Evolutionary conservation across 2,797 vertebrate species (phyloP).

Genomic region (Acrocephalus scirpaceus): DNA sequence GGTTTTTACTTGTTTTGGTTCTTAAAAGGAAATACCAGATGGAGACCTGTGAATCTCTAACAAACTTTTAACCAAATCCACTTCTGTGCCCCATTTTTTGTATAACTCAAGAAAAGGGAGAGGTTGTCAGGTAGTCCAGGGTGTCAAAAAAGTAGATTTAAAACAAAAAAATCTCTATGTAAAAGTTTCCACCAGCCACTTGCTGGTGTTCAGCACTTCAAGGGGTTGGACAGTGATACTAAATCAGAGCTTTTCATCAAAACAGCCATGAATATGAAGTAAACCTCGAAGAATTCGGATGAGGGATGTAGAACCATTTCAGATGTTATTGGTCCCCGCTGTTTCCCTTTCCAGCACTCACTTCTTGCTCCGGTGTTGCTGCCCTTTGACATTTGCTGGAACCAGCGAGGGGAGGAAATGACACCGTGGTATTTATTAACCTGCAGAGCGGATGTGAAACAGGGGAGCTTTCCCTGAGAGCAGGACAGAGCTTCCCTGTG

Average conservation of each 20-base stretch:
- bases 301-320: not conserved
- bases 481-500: not conserved
- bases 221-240: not conserved
- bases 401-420: conserved; percentile 13
- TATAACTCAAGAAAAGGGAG: not conserved
- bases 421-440: conserved; percentile 18
- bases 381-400: conserved; percentile 8
- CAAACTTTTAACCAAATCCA: not conserved
- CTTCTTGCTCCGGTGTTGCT: not conserved
- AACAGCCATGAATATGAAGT: not conserved
- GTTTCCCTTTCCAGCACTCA: not conserved
- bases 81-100: not conserved
- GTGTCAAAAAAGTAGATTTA: not conserved
- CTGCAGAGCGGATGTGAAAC: not conserved
- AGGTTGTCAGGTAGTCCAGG: not conserved
- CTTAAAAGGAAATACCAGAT: not conserved
- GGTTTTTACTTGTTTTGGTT: not conserved
- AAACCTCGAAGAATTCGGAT: not conserved
- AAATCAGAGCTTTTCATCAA: conserved; percentile 13
- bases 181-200: not conserved
- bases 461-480: not conserved
- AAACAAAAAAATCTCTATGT: not conserved
- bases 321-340: not conserved
- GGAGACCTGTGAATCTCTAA: not conserved
- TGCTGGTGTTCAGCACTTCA: not conserved